Conservation (phyloP, 2,797 vertebrate species). For the Clamator glandarius region DNA sequence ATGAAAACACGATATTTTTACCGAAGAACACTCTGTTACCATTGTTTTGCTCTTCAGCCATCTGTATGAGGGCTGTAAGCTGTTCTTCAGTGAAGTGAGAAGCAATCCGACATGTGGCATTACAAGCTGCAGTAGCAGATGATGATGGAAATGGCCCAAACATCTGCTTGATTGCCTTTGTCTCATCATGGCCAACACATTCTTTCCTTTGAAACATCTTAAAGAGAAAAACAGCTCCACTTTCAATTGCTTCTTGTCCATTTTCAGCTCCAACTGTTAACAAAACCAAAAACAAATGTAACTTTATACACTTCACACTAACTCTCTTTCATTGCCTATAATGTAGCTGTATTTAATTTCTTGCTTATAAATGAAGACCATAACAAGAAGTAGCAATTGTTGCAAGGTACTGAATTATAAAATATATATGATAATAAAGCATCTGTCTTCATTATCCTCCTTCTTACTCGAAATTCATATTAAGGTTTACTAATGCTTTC, state of each 20-base stretch:
- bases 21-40: conserved; percentile 80
- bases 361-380: background rate
- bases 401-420: background rate
- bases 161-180: conserved; percentile 91
- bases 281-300: conserved; percentile 60
- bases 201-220: conserved; percentile 90
- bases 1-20: conserved; percentile 89
- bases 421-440: background rate
- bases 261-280: conserved; percentile 89
- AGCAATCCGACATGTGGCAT: conserved; percentile 82
- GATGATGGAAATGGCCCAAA: conserved; percentile 94
- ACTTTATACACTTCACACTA: background rate
- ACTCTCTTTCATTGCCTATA: background rate
- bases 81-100: conserved; percentile 80
- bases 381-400: background rate
- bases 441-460: conserved; percentile 5
- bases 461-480: background rate
- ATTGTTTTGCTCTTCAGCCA: conserved; percentile 72
- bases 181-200: conserved; percentile 88
- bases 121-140: conserved; percentile 85
- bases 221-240: conserved; percentile 92
- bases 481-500: background rate
- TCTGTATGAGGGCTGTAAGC: conserved; percentile 83
- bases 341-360: conserved; percentile 23
- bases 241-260: conserved; percentile 90